Conservation (phyloP, 2,797 vertebrate genomes). For the Pygocentrus nattereri region DNA sequence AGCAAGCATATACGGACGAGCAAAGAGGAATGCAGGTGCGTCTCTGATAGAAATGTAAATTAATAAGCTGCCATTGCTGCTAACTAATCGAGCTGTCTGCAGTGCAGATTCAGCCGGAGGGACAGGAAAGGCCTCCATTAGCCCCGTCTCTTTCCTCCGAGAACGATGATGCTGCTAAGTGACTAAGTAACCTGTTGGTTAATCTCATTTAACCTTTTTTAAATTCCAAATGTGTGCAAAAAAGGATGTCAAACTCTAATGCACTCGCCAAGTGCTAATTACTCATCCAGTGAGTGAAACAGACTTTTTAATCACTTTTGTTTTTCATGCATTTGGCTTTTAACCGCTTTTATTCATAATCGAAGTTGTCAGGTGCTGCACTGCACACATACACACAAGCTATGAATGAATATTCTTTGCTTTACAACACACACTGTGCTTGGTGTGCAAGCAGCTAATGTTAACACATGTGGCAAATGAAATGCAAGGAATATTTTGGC, state of each 20-base stretch:
- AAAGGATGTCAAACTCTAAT: constrained; percentile 25
- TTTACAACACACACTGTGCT: no score
- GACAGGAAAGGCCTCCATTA: constrained; percentile 15
- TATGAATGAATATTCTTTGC: no score
- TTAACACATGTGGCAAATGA: no score
- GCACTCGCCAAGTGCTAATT: constrained; percentile 12
- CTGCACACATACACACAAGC: not conserved
- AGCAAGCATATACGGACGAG: constrained; percentile 17
- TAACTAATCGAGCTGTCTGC: constrained; percentile 53
- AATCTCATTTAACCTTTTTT: constrained; percentile 34
- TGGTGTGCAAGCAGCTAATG: no score
- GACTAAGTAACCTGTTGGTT: constrained; percentile 26
- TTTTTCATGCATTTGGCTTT: not conserved
- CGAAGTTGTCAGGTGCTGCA: not conserved
- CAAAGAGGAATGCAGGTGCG: constrained; percentile 50
- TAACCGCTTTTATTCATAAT: not conserved
- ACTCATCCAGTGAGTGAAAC: constrained; percentile 9
- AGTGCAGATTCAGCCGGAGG: not conserved
- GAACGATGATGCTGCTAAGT: constrained; percentile 27
- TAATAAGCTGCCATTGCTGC: constrained; percentile 51
- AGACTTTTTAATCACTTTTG: not conserved
- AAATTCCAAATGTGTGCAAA: not conserved
- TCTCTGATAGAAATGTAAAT: constrained; percentile 57
- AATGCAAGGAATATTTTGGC: no score
- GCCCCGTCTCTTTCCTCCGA: constrained; percentile 12